Conservation (phyloP, 35 echinoderm and acorn worm genomes). For the Heliocidaris tuberculata region DNA sequence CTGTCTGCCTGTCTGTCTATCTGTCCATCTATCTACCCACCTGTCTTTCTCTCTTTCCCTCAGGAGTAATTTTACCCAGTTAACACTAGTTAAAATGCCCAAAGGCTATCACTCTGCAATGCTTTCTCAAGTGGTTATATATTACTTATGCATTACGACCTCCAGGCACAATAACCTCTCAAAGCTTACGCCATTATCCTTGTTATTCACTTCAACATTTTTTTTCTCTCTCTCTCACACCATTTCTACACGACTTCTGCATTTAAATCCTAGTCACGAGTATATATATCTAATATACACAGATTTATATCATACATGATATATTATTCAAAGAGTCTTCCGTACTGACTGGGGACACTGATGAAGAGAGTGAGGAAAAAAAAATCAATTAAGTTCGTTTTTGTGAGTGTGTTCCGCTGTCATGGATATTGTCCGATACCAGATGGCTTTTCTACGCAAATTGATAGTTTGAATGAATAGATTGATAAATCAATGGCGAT, state of each 20-base stretch:
- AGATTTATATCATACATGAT: not conserved
- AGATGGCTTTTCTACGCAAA: constrained; percentile 18
- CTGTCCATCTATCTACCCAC: not conserved
- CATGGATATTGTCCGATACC: constrained; percentile 7
- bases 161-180: constrained; percentile 25
- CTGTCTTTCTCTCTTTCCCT: not conserved
- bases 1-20: not conserved
- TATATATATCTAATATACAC: not conserved
- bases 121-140: not conserved
- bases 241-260: not conserved
- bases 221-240: not conserved
- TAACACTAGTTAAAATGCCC: not conserved
- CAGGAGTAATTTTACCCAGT: constrained; percentile 26
- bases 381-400: constrained; percentile 21
- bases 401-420: constrained; percentile 8
- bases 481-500: constrained; percentile 36
- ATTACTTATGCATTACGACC: constrained; percentile 43
- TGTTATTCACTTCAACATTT: not conserved
- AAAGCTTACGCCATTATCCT: not conserved
- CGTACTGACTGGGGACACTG: not conserved
- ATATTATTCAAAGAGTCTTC: not conserved
- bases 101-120: not conserved
- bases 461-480: constrained; percentile 31
- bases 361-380: not conserved
- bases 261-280: not conserved